Evolutionary conservation across 2,797 vertebrate species (phyloP).

Genomic region (Melanotaenia boesemani): DNA sequence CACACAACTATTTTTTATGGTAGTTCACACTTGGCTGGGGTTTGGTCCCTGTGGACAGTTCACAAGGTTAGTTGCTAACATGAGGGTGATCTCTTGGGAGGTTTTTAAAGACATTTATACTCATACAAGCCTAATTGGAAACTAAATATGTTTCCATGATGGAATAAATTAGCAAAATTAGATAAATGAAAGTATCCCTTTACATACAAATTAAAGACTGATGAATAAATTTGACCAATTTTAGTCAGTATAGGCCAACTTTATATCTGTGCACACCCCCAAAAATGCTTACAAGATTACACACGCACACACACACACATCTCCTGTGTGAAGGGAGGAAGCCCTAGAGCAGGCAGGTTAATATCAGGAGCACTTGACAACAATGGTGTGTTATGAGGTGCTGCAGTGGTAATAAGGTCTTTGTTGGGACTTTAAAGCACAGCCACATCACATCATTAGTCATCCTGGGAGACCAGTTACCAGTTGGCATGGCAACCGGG

Average conservation of each 20-base stretch:
- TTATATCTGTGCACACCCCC: slow-evolving; percentile 41
- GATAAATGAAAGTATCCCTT: neutral
- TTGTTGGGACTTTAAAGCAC: slow-evolving; percentile 86
- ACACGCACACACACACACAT: slow-evolving; percentile 39
- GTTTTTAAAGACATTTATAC: neutral
- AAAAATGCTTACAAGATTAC: slow-evolving; percentile 44
- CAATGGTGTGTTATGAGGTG: slow-evolving; percentile 86
- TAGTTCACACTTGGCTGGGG: slow-evolving; percentile 69
- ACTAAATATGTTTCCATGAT: neutral
- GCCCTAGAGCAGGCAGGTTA: slow-evolving; percentile 82
- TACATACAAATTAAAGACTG: neutral
- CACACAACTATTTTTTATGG: slow-evolving; percentile 53
- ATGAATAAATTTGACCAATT: slow-evolving; percentile 3
- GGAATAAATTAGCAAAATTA: neutral
- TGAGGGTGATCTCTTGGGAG: slow-evolving; percentile 15
- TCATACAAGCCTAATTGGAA: neutral
- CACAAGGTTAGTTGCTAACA: slow-evolving; percentile 35
- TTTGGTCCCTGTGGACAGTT: slow-evolving; percentile 43
- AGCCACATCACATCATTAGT: slow-evolving; percentile 87
- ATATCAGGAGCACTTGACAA: slow-evolving; percentile 87
- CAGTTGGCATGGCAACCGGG: slow-evolving; percentile 86
- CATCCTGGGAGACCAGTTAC: slow-evolving; percentile 87
- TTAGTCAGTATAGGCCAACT: slow-evolving; percentile 52
- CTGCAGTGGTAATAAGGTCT: slow-evolving; percentile 87
- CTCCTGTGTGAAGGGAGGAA: slow-evolving; percentile 68